phyloP scores from a whole-genome alignment of 2,113 vertebrate genomes.

The Okapia johnstoni region DNA sequence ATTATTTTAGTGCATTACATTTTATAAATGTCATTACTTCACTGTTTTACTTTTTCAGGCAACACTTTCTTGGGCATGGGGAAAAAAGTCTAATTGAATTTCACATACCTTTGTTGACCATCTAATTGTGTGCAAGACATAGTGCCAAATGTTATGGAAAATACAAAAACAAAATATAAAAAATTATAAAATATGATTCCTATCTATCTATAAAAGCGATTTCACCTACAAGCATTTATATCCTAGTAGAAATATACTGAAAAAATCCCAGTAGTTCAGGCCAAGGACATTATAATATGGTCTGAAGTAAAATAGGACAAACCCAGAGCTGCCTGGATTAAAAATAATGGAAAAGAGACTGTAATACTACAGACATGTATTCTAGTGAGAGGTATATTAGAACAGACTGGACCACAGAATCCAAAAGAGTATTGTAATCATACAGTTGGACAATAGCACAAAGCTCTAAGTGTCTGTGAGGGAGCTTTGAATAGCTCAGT shows the following conservation, averaged over 20 bases:
- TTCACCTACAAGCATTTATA: neutral
- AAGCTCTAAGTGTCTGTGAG: neutral
- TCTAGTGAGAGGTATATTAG: neutral
- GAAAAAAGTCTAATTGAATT: neutral
- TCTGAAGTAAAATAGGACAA: neutral
- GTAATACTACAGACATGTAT: neutral
- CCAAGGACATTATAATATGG: neutral
- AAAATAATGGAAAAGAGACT: neutral
- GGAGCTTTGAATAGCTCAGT: neutral
- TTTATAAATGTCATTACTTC: slow-evolving; percentile 18
- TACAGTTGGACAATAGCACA: neutral
- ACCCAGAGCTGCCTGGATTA: neutral
- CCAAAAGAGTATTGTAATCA: neutral
- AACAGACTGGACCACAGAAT: neutral
- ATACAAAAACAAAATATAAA: neutral
- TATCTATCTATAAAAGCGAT: neutral
- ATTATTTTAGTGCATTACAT: neutral
- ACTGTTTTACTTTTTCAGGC: slow-evolving; percentile 12
- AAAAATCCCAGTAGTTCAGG: neutral
- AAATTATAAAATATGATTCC: neutral
- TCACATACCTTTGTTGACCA: neutral
- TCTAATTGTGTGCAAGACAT: neutral
- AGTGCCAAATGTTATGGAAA: neutral
- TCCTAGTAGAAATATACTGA: neutral
- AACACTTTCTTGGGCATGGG: neutral